These are phyloP conservation scores for Myrmophylax atrothorax DNA, from an alignment of 2,113 vertebrate genomes.

Conservation along the genomic window DNA sequence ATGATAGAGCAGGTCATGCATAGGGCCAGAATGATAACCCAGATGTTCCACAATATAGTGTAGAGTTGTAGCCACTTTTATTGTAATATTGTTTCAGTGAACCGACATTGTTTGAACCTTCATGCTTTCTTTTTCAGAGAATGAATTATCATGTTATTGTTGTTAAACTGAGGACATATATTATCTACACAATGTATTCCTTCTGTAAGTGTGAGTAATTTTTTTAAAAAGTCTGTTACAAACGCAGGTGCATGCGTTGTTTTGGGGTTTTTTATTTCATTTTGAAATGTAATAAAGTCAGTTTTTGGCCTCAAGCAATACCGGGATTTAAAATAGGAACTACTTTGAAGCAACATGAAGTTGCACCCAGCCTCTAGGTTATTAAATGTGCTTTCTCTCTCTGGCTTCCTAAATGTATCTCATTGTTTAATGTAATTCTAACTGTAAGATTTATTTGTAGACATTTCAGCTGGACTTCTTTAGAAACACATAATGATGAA, in stretches of 20 bases:
- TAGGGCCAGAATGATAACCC: not conserved
- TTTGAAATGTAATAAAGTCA: conserved; percentile 58
- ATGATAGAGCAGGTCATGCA: not conserved
- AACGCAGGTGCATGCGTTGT: conserved; percentile 14
- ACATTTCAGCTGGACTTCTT: conserved; percentile 30
- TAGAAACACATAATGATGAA: not conserved
- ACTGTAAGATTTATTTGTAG: conserved; percentile 37
- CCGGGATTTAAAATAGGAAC: conserved; percentile 61
- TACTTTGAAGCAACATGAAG: conserved; percentile 51
- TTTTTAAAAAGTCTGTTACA: not conserved
- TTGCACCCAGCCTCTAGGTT: conserved; percentile 51
- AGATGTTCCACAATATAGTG: not conserved
- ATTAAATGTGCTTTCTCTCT: conserved; percentile 59
- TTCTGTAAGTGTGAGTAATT: conserved; percentile 33
- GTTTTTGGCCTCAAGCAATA: conserved; percentile 49
- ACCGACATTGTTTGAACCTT: not conserved
- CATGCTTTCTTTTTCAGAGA: not conserved
- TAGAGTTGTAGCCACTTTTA: not conserved
- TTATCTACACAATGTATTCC: conserved; percentile 17
- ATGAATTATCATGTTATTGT: not conserved
- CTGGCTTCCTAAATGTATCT: conserved; percentile 44
- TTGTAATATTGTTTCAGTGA: not conserved
- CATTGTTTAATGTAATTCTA: conserved; percentile 50
- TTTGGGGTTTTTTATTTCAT: conserved; percentile 31
- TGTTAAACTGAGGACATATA: conserved; percentile 5